Evolutionary conservation across 2,113 vertebrate genomes (phyloP).

Genomic region (Rutilus rutilus): DNA sequence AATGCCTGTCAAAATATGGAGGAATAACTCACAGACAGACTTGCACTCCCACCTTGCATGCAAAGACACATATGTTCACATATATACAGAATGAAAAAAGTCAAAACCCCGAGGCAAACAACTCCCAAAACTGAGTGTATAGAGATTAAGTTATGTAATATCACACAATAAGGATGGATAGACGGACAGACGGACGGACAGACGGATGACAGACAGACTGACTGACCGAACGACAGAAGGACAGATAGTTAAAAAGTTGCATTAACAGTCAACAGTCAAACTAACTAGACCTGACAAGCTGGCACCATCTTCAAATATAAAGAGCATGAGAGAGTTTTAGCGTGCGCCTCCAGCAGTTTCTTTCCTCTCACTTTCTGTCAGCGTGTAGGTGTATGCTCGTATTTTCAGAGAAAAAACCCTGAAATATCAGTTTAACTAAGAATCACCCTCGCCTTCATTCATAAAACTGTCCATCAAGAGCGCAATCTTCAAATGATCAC

Average conservation of each 20-base stretch:
- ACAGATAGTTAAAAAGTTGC: background rate
- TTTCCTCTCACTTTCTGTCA: background rate
- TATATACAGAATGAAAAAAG: background rate
- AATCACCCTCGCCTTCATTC: background rate
- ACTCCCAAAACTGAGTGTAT: background rate
- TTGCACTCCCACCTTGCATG: background rate
- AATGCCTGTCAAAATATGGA: conserved; percentile 13
- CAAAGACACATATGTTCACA: conserved; percentile 15
- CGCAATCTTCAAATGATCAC: background rate
- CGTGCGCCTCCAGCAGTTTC: background rate
- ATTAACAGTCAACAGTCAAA: background rate
- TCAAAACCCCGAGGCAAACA: conserved; percentile 9
- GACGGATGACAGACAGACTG: too few species aligned
- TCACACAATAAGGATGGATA: background rate
- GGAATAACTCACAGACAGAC: background rate
- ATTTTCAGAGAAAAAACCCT: conserved; percentile 2
- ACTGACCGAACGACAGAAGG: background rate
- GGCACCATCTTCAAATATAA: background rate
- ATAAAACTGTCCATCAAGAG: conserved; percentile 26
- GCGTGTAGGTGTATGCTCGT: background rate
- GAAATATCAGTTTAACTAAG: conserved; percentile 14
- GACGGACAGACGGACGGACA: background rate
- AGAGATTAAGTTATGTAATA: background rate
- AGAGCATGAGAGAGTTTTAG: background rate
- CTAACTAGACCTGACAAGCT: background rate